Evolutionary conservation across 2,113 vertebrate species (phyloP).

Genomic region (Fregetta grallaria): DNA sequence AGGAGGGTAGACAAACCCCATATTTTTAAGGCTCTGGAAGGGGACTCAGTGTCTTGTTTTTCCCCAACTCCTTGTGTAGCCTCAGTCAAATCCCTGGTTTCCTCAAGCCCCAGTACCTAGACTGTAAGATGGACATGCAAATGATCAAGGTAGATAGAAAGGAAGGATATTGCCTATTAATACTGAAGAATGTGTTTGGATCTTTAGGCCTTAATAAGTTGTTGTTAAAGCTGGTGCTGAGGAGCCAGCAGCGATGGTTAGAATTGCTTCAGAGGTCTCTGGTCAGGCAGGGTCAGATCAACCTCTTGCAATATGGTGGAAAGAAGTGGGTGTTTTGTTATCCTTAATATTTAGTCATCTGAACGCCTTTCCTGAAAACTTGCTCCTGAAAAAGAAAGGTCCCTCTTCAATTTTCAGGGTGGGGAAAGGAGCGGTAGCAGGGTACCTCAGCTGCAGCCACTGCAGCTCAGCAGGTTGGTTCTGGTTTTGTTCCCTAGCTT

Average conservation of each 20-base stretch:
- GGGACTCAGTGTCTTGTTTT: neutral
- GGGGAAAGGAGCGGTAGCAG: neutral
- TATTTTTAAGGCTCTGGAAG: neutral
- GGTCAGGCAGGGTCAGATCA: neutral
- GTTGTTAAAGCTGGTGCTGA: neutral
- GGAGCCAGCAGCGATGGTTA: neutral
- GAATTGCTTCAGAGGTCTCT: neutral
- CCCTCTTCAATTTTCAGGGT: neutral
- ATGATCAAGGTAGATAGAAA: neutral
- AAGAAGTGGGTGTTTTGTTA: neutral
- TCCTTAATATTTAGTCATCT: neutral
- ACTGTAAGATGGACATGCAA: neutral
- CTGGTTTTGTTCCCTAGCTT: conserved; percentile 71
- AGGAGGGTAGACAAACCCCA: neutral
- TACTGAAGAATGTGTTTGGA: neutral
- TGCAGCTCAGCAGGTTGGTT: neutral
- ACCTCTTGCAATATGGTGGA: neutral
- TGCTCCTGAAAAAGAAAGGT: neutral
- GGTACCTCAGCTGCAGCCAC: neutral
- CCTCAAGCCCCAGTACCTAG: neutral
- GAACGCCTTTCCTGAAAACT: neutral
- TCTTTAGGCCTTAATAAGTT: neutral
- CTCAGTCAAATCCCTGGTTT: neutral
- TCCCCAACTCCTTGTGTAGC: accelerated
- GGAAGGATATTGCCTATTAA: neutral